Percentiles rank a stretch among this genome's conserved stretches.
Evolutionary conservation across 2,113 vertebrate species (phyloP).

Genomic region (Sterrhoptilus dennistouni): DNA sequence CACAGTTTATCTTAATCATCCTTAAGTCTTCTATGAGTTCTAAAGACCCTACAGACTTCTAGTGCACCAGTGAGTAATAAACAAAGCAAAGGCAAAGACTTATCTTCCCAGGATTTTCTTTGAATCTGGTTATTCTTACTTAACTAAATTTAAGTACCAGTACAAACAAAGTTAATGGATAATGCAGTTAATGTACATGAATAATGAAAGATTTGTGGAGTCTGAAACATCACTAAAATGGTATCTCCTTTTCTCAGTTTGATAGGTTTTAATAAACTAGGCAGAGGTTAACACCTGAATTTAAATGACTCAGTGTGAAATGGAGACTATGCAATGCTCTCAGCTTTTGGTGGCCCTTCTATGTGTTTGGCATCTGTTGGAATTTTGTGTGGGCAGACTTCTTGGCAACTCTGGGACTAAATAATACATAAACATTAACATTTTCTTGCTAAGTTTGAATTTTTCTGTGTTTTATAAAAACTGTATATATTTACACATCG

Average conservation of each 20-base stretch:
- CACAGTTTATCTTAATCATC: neutral
- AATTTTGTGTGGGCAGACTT: constrained; percentile 7
- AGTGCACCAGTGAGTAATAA: neutral
- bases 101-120: neutral
- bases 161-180: neutral
- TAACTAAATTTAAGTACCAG: neutral
- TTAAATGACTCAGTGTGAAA: neutral
- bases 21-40: neutral
- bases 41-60: neutral
- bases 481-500: neutral
- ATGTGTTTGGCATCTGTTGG: neutral
- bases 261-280: neutral
- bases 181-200: neutral
- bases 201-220: neutral
- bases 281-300: constrained; percentile 4
- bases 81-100: neutral
- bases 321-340: neutral
- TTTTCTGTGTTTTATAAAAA: neutral
- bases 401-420: constrained; percentile 14
- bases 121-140: neutral
- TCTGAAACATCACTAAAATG: neutral
- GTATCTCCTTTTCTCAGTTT: neutral
- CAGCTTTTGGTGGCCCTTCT: neutral
- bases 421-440: constrained; percentile 29
- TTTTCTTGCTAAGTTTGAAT: constrained; percentile 9